Percentiles rank a stretch among this genome's conserved stretches.
Evolutionary conservation across 2,888 invertebrate species (phyloP).

Genomic region (Cetonia aurata): DNA sequence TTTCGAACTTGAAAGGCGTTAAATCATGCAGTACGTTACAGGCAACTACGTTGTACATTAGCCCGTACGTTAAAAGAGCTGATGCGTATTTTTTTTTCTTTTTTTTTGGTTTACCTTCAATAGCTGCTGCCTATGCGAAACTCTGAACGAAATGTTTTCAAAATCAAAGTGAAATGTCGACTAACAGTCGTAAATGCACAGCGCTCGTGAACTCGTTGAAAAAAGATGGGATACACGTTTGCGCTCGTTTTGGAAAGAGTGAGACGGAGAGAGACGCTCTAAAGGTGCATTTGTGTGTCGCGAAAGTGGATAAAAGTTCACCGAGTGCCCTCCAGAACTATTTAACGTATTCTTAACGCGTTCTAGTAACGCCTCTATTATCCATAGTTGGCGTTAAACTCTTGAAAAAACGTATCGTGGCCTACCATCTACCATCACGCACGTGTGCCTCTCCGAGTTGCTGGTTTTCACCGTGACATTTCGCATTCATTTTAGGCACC

Average conservation of each 20-base stretch:
- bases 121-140: conserved; percentile 8
- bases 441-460: conserved; percentile 21
- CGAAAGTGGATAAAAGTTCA: conserved; percentile 39
- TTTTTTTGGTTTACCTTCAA: neutral
- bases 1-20: conserved; percentile 7
- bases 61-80: conserved; percentile 18
- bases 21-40: conserved; percentile 4
- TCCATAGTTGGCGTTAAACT: conserved; percentile 40
- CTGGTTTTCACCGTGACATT: conserved; percentile 15
- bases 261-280: neutral
- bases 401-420: conserved; percentile 34
- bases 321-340: conserved; percentile 45
- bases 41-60: conserved; percentile 16
- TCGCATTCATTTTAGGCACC: conserved; percentile 5
- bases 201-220: neutral
- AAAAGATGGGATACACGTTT: neutral
- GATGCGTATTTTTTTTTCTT: neutral
- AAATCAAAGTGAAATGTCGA: conserved; percentile 30
- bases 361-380: conserved; percentile 44
- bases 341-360: conserved; percentile 49
- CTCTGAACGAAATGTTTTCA: conserved; percentile 19
- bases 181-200: conserved; percentile 21
- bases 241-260: neutral
- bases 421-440: conserved; percentile 15
- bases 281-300: conserved; percentile 28